Evolutionary conservation across 2,113 vertebrate genomes (phyloP), one percentile per base, ranked within the genome.

Genomic region (Anguilla rostrata): DNA sequence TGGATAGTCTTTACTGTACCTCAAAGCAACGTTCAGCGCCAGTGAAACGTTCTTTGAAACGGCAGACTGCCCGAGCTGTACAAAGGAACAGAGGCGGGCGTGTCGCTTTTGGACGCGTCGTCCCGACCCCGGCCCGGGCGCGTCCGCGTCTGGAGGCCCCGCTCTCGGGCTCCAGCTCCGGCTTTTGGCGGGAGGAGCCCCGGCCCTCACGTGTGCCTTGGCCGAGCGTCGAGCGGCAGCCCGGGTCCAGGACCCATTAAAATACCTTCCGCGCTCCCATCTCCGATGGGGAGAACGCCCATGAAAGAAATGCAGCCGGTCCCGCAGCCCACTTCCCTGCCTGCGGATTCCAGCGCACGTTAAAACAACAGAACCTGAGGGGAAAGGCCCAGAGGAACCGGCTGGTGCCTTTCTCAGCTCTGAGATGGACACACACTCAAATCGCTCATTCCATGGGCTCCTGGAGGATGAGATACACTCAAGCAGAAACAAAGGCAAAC

Each of bases 321-420:
- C 90, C 91, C 90, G 29, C 87, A 87, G 90, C 91, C 92, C 91
- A 89, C 89, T 91, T 66, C 84, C 43, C 89, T 88, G 87, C 87
- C 88, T 87, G 43, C 89, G 0, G 39, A 90, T 85, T 91, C 91
- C 88, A 83, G 89, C 86, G 84, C 89, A 89, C 88, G 88, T 92
- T 89, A 92, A 89, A 90, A 91, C 92, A 94, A 94, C 92, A 92
- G 84, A 93, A 92, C 91, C 90, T 86, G 91, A 94, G 90, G 92
- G 92, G 60, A 92, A 88, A 34, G 89, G 89, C 87, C 84, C 29
- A 29, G 90, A 89, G 86, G 81, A 84, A 40, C 40, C 87, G 90
- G 90, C 91, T 88, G 88, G 85, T 86, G 81, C n/a, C 29, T 87
- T 88, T 91, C 91, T 86, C 90, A 90, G 86, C 57, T 82, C 89